These are phyloP conservation scores for Stichodactyla mertensii DNA, from an alignment of 64 coral and sea anemone genomes.

Conservation along the genomic window DNA sequence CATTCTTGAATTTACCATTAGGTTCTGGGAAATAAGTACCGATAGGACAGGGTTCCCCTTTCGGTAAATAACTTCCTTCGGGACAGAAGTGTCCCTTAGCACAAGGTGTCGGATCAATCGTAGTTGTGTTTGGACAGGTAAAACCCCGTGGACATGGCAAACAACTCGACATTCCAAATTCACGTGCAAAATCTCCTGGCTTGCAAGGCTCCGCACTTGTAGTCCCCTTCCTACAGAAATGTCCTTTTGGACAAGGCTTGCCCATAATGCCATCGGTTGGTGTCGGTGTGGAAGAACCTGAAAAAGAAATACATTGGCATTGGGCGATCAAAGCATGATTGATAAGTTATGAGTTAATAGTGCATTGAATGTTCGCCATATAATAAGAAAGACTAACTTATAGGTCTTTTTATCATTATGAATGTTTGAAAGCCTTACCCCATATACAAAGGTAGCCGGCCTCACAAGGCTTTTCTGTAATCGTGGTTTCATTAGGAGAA, in stretches of 20 bases:
- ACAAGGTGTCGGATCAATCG: slow-evolving; percentile 50
- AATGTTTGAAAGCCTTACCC: slow-evolving; percentile 26
- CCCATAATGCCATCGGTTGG: slow-evolving; percentile 70
- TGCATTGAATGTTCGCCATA: too few species aligned
- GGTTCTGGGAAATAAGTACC: slow-evolving; percentile 72
- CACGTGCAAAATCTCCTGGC: slow-evolving; percentile 60
- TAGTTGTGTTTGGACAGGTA: slow-evolving; percentile 82
- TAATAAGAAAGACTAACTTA: too few species aligned
- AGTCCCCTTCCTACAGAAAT: slow-evolving; percentile 82
- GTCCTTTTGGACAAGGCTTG: slow-evolving; percentile 74
- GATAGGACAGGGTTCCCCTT: slow-evolving; percentile 63
- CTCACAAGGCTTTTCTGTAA: slow-evolving; percentile 72
- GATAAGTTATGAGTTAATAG: too few species aligned
- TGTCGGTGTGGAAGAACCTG: slow-evolving; percentile 71
- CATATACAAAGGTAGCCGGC: slow-evolving; percentile 84
- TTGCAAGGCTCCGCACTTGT: slow-evolving; percentile 64
- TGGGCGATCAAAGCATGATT: too few species aligned
- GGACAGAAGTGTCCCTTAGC: slow-evolving; percentile 87
- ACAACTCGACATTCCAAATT: slow-evolving; percentile 41
- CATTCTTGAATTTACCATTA: slow-evolving; percentile 48
- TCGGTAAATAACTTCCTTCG: slow-evolving; percentile 20
- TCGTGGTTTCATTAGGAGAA: slow-evolving; percentile 64
- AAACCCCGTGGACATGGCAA: slow-evolving; percentile 52
- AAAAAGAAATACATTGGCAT: not conserved
- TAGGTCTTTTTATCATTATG: too few species aligned